phyloP scores from a whole-genome alignment of 2,888 invertebrate genomes.

The Trimorus sp. region DNA sequence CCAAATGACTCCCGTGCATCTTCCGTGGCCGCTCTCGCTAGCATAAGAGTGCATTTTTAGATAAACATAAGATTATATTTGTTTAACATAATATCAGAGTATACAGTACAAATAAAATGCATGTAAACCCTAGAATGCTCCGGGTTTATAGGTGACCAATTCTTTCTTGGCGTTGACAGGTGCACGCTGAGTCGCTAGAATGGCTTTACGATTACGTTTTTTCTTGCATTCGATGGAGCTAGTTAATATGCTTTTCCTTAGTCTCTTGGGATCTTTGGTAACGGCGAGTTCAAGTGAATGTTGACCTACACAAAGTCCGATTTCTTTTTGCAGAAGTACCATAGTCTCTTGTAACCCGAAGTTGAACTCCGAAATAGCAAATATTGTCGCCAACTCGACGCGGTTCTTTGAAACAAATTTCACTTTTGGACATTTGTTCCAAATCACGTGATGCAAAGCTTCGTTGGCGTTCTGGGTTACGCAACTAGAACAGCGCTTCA shows the following conservation, averaged over 20 bases:
- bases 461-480: background rate
- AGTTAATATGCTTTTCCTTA: conserved; percentile 17
- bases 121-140: conserved; percentile 14
- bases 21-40: too few species aligned
- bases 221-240: conserved; percentile 30
- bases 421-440: conserved; percentile 2
- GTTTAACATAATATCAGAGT: background rate
- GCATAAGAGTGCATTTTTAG: background rate
- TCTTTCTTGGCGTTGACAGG: conserved; percentile 26
- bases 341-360: conserved; percentile 27
- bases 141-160: conserved; percentile 24
- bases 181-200: conserved; percentile 13
- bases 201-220: conserved; percentile 24
- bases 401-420: conserved; percentile 3
- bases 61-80: background rate
- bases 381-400: background rate
- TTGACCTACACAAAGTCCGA: conserved; percentile 27
- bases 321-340: conserved; percentile 24
- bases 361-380: conserved; percentile 20
- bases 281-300: conserved; percentile 13
- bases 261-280: conserved; percentile 24
- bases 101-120: background rate
- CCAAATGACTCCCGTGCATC: too few species aligned
- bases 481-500: too few species aligned
- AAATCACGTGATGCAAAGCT: background rate